Evolutionary conservation across 23 tunicate species (phyloP).

Genomic region (Diplosoma virens): DNA sequence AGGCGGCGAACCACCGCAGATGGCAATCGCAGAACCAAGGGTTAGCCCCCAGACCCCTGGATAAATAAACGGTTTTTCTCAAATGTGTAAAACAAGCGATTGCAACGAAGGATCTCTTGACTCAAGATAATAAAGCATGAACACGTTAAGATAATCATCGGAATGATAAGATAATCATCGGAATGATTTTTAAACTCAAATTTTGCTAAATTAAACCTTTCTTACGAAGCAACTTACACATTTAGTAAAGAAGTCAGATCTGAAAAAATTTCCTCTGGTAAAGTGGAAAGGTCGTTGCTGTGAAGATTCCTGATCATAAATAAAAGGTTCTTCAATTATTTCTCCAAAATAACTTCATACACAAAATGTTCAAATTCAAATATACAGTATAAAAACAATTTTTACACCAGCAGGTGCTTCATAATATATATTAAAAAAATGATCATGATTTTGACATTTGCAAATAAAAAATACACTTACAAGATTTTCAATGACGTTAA

Average conservation of each 20-base stretch:
- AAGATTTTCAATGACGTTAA: constrained; percentile 52
- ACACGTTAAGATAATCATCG: too few relatives aligned
- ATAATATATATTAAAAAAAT: too few relatives aligned
- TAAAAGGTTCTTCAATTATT: too few relatives aligned
- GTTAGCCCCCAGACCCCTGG: constrained; percentile 62
- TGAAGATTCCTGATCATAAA: constrained; percentile 62
- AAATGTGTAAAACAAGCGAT: neutral
- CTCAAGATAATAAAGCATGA: too few relatives aligned
- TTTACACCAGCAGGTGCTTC: too few relatives aligned
- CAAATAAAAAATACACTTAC: constrained; percentile 57
- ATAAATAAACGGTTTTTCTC: neutral
- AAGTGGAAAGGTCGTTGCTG: constrained; percentile 76
- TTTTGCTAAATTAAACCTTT: neutral
- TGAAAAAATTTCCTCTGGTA: constrained; percentile 64
- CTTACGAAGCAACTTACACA: constrained; percentile 48
- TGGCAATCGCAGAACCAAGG: constrained; percentile 80
- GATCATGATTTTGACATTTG: too few relatives aligned
- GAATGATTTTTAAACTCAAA: too few relatives aligned
- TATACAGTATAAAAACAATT: too few relatives aligned
- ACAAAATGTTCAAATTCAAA: too few relatives aligned
- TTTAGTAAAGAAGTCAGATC: constrained; percentile 43
- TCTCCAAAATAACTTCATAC: too few relatives aligned
- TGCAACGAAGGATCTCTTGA: too few relatives aligned
- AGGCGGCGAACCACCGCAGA: constrained; percentile 54
- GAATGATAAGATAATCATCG: too few relatives aligned